Base-by-base conservation (phyloP, 2,888 invertebrate species). In the Herminia tarsipennalis region DNA sequence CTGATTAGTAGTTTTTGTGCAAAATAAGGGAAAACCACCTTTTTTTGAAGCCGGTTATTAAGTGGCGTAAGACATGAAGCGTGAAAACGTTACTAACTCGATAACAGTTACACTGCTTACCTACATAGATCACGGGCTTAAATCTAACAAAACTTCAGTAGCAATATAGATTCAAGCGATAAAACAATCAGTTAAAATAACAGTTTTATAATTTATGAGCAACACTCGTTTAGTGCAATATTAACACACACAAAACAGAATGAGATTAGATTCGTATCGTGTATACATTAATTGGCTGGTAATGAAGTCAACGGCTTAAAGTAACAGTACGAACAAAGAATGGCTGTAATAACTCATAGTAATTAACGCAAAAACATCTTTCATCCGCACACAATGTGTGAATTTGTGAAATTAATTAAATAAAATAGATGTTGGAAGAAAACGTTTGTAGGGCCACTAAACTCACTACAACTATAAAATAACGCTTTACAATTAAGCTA, bases 241-340 rank as follows among this genome's bases (percentile, higher is more conserved):
- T 65, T 62, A 65, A 47, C 52, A 59, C 36, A 61, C 47, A 56
- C 58, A 50, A 55, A 67, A 61, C 55, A 48, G 41, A 55, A 37
- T 42, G 44, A 65, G 61, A 79, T 78, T 70, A 73, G 79, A 79
- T 80, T 66, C 49, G 50, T 81, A 81, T 81, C 79, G 58, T 60
- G 55, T 42, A 61, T 66, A 72, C 60, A 71, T 73, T 71, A 80
- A 81, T 79, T 75, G 63, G 65, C 56, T 66, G 66, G 59, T 80
- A 81, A 81, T 80, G 75, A 78, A 75, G 69, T 73, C 67, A 73
- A 66, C 68, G 60, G 70, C 65, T 72, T 62, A 66, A 69, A 64
- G 58, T 68, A 67, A 69, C 73, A 55, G 62, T 54, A 61, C 25
- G 53, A 67, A 70, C 66, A 71, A 70, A 69, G 68, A 66, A 55